phyloP scores from a whole-genome alignment of 1,140 invertebrate genomes.

The Drosophila rufa region DNA sequence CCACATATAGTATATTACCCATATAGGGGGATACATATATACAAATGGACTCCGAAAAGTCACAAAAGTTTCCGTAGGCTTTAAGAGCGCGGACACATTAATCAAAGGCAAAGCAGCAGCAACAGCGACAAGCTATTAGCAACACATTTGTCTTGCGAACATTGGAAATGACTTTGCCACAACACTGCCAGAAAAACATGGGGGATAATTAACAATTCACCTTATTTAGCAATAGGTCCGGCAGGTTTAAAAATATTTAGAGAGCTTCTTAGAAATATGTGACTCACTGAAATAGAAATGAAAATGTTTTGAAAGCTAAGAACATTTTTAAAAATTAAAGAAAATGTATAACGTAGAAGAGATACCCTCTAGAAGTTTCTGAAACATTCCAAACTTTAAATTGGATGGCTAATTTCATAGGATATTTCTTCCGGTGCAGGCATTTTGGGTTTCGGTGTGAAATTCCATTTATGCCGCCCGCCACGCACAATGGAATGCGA shows the following conservation, averaged over 20 bases:
- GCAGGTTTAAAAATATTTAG: neutral
- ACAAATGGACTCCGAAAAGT: slow-evolving; percentile 66
- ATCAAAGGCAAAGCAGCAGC: slow-evolving; percentile 63
- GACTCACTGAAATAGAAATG: too few species aligned
- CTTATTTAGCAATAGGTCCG: too few species aligned
- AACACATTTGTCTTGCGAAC: slow-evolving; percentile 77
- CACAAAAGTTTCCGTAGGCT: slow-evolving; percentile 62
- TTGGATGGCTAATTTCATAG: neutral
- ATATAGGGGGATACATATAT: slow-evolving; percentile 6
- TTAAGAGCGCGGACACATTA: slow-evolving; percentile 64
- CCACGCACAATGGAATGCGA: slow-evolving; percentile 62
- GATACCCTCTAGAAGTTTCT: too few species aligned
- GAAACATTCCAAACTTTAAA: too few species aligned
- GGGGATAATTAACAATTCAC: neutral
- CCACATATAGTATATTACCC: slow-evolving; percentile 16
- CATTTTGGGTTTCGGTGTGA: slow-evolving; percentile 40
- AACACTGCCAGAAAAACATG: neutral
- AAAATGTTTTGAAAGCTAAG: too few species aligned
- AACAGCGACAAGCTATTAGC: slow-evolving; percentile 81
- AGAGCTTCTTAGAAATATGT: neutral
- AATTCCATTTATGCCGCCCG: slow-evolving; percentile 69
- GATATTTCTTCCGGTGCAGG: slow-evolving; percentile 3
- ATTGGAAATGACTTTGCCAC: slow-evolving; percentile 53
- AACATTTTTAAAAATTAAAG: neutral
- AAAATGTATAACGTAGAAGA: too few species aligned